phyloP scores from a whole-genome alignment of 1,140 invertebrate genomes.

The Drosophila ambigua region DNA sequence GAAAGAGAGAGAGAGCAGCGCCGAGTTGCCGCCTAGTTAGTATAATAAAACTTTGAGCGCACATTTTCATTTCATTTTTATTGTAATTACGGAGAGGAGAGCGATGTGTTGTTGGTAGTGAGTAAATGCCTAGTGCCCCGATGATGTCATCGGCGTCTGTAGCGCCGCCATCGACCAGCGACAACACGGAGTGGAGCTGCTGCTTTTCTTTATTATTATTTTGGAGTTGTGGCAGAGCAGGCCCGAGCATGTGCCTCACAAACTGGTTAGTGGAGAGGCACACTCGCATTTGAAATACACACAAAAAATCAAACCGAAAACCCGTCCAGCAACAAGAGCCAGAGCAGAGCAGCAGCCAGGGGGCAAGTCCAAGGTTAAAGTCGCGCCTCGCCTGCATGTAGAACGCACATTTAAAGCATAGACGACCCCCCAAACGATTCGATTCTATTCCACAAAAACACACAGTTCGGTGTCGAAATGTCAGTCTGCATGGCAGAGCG shows the following conservation, averaged over 20 bases:
- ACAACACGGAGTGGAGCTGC: conserved; percentile 18
- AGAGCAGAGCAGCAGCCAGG: conserved; percentile 30
- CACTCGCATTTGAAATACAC: conserved; percentile 57
- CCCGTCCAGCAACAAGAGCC: conserved; percentile 14
- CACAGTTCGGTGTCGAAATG: conserved; percentile 31
- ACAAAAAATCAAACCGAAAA: conserved; percentile 44
- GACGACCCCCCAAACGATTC: conserved; percentile 6
- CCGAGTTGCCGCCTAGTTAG: conserved; percentile 31
- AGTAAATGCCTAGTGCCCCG: conserved; percentile 30
- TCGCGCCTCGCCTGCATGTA: conserved; percentile 12
- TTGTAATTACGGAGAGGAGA: conserved; percentile 67
- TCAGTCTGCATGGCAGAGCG: conserved; percentile 60
- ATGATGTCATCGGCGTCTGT: conserved; percentile 66
- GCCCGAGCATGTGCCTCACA: conserved; percentile 19
- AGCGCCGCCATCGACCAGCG: conserved; percentile 34
- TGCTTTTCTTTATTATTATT: conserved; percentile 5
- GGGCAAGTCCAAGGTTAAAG: conserved; percentile 74
- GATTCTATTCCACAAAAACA: conserved; percentile 10
- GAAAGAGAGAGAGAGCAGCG: background rate
- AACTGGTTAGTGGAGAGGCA: conserved; percentile 62
- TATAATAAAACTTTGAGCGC: conserved; percentile 61
- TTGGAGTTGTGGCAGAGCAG: conserved; percentile 58
- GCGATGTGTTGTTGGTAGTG: conserved; percentile 42
- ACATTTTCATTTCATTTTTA: conserved; percentile 57
- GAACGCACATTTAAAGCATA: background rate